Evolutionary conservation across 2,113 vertebrate species (phyloP).

Genomic region (Nycticryphes semicollaris): DNA sequence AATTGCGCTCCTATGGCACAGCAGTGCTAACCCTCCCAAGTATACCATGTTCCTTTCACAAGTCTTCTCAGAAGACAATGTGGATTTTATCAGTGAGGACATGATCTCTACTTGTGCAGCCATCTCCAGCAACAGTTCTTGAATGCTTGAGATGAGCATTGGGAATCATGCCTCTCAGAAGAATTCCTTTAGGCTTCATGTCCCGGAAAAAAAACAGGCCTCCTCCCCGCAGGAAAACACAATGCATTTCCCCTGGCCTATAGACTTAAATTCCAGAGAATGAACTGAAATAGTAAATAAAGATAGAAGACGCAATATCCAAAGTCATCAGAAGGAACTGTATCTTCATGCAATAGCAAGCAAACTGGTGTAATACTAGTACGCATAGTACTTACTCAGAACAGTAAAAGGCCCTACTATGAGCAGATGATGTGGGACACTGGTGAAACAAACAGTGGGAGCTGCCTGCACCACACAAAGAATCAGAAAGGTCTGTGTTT

Average conservation of each 20-base stretch:
- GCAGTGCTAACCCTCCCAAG: background rate
- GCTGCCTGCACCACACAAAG: background rate
- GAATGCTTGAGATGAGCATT: background rate
- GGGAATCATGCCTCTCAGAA: background rate
- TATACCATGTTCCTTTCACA: background rate
- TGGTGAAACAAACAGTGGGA: constrained; percentile 1
- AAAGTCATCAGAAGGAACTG: background rate
- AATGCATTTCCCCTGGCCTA: background rate
- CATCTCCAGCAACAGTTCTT: background rate
- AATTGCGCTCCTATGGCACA: background rate
- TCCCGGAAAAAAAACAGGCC: background rate
- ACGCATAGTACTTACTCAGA: background rate
- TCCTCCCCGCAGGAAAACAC: background rate
- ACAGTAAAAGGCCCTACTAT: background rate
- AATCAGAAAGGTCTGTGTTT: background rate
- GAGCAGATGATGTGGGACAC: background rate
- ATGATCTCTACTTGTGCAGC: background rate
- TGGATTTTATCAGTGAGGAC: background rate
- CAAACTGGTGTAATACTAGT: background rate
- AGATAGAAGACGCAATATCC: background rate
- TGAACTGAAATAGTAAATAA: background rate
- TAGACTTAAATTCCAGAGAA: background rate
- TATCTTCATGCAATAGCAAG: background rate
- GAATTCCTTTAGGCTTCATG: background rate
- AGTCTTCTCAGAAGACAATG: background rate